Percentiles rank a stretch among this genome's conserved stretches.
Evolutionary conservation across 2,888 invertebrate species (phyloP).

Genomic region (Andricus quercusramuli): DNA sequence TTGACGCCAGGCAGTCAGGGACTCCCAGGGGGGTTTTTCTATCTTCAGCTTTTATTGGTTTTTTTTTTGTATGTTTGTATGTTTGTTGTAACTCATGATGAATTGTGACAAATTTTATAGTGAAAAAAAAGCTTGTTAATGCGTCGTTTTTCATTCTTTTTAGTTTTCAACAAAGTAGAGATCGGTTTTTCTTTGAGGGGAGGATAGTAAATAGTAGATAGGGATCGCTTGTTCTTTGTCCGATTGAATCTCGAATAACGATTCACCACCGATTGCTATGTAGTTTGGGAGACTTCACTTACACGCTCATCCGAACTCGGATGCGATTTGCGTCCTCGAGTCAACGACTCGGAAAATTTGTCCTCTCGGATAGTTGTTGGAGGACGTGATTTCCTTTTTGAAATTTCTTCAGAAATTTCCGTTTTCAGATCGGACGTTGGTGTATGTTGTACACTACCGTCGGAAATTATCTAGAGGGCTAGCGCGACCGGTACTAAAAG

Average conservation of each 20-base stretch:
- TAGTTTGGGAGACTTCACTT: conserved; percentile 41
- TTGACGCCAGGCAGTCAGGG: conserved; percentile 46
- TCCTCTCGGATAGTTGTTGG: conserved; percentile 33
- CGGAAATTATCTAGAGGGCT: too few species aligned
- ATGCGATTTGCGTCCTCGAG: background rate
- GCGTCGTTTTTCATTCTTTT: too few species aligned
- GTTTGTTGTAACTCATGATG: background rate
- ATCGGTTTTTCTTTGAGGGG: background rate
- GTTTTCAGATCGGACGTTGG: too few species aligned
- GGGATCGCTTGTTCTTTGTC: conserved; percentile 43
- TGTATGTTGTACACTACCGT: too few species aligned
- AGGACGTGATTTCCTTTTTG: background rate
- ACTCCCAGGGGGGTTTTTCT: conserved; percentile 71
- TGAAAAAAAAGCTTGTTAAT: background rate
- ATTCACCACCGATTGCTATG: conserved; percentile 42
- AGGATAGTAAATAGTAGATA: conserved; percentile 51
- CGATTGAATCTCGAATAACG: conserved; percentile 47
- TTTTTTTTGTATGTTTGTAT: conserved; percentile 69
- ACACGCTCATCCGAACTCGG: conserved; percentile 39
- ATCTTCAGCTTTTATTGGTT: conserved; percentile 66
- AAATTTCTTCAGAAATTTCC: background rate
- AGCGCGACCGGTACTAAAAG: too few species aligned
- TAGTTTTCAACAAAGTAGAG: too few species aligned
- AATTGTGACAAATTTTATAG: background rate
- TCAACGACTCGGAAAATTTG: conserved; percentile 48